Evolutionary conservation across 1,140 invertebrate species (phyloP), one percentile per base, ranked within the genome.

Genomic region (Saccostrea echinata): DNA sequence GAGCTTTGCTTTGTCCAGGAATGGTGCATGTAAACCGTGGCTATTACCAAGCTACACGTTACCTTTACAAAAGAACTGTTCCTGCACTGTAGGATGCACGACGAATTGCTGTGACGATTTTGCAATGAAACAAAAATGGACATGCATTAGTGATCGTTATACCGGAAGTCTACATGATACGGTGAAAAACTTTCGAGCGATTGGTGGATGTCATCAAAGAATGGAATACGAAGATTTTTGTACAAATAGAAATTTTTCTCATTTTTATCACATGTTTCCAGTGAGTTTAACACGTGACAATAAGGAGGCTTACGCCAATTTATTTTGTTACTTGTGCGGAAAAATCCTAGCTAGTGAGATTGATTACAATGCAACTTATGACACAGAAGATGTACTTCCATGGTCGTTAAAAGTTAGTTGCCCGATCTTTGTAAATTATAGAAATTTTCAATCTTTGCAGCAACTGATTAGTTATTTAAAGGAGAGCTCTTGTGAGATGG

Each of bases 91-190:
- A 33, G 68, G 68, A 30, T 76, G 68, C 27, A 30, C 3, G 24
- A 30, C 68, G 33, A 27, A 76, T 76, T 76, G 68, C 27, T 76
- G 68, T 33, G 68, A 76, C 68, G 68, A 76, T 76, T 76, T 76
- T 30, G 68, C 68, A 1, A 13, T 76, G 27, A 76, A 6, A 33
- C 11, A 30, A 16, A 16, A 24, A 2, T 76, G 68, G 68, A 33
- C 27, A 30, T 76, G 68, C 33, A 76, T 76, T 13, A 13, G 24
- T 33, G 24, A 30, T 11, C 24, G 11, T 11, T 83, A 24, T n/a
- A 11, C 30, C 21, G 43, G 21, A 27, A 9, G 13, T 55, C 35
- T 24, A 76, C 11, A 61, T n/a, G 55, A 30, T 33, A 76, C 11
- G 27, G 68, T 12, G 4, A 76, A 76, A 76, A 30, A 33, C 16